Evolutionary conservation across 2,797 vertebrate species (phyloP).

Genomic region (Cossypha caffra): DNA sequence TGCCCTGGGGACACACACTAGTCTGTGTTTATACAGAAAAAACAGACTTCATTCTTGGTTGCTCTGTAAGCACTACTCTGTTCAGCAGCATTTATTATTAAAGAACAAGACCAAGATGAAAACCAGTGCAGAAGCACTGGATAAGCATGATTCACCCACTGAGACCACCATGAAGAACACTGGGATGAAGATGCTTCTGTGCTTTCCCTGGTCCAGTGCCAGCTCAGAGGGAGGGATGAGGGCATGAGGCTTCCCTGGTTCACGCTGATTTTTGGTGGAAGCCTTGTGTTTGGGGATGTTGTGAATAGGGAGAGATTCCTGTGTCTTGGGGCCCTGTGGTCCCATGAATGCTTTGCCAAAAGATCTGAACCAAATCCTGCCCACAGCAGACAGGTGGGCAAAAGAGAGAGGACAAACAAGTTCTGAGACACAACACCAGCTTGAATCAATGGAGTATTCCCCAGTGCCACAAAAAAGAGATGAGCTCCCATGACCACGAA

Average conservation of each 20-base stretch:
- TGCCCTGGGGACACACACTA: background rate
- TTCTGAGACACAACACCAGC: background rate
- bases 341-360: background rate
- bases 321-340: background rate
- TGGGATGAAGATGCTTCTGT: background rate
- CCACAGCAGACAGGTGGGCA: background rate
- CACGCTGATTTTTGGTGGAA: background rate
- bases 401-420: background rate
- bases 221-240: background rate
- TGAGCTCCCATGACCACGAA: background rate
- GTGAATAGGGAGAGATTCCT: background rate
- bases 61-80: background rate
- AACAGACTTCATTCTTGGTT: background rate
- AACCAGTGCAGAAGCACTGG: background rate
- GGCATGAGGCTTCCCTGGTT: rapidly evolving
- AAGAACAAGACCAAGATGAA: conserved; percentile 4
- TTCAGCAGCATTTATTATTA: conserved; percentile 24
- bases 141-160: background rate
- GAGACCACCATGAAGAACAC: background rate
- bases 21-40: background rate
- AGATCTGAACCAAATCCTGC: background rate
- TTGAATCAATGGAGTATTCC: background rate
- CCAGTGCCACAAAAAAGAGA: background rate
- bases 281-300: background rate
- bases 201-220: background rate